Evolutionary conservation across 1,140 invertebrate species (phyloP), one percentile per base, ranked within the genome.

Genomic region (Leptoteleia sp.): DNA sequence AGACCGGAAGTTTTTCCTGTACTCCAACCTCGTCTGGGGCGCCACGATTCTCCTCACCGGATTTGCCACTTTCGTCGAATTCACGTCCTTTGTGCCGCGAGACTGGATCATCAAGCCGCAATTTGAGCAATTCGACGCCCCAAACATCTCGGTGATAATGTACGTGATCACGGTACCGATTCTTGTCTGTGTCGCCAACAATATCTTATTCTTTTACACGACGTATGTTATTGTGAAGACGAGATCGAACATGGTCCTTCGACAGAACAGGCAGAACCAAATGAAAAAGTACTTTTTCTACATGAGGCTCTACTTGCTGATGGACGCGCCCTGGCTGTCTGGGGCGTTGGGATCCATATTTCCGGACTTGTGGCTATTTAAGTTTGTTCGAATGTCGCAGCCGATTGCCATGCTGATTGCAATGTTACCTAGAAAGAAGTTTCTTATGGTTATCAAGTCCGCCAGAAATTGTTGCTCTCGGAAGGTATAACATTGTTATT

Each of bases 271-370:
- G 3, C 8, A 42, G 7, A 71, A 68, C 1, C 50, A 65, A 0
- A 85, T 64, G 43, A 83, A 80, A 12, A 81, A 79, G 11, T 88
- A 87, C 17, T 82, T 86, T 4, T 47, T 85, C 7, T 86, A 79
- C 31, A 27, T 87, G 12, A 83, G 76, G 17, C 57, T 88, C 0
- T 86, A 88, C 22, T 43, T 85, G 1, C 45, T 86, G 5, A 87
- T 87, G 86, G 84, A 87, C 31, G 52, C 83, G 0, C 81, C 86
- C 0, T 87, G 81, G 80, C 6, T 88, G 0, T 80, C 83, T 4
- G 79, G 82, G 4, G 70, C 80, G 9, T 43, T 88, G 1, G 83
- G 76, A 0, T 77, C 83, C 2, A 81, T 83, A 17, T 86, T 64
- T 33, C 64, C 80, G 3, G 67, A 83, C 47, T 72, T 88, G 2